Percentiles rank a stretch among this genome's conserved stretches.
These are phyloP conservation scores for Ethmia dodecea DNA, from an alignment of 2,888 invertebrate species.

Conservation along the genomic window DNA sequence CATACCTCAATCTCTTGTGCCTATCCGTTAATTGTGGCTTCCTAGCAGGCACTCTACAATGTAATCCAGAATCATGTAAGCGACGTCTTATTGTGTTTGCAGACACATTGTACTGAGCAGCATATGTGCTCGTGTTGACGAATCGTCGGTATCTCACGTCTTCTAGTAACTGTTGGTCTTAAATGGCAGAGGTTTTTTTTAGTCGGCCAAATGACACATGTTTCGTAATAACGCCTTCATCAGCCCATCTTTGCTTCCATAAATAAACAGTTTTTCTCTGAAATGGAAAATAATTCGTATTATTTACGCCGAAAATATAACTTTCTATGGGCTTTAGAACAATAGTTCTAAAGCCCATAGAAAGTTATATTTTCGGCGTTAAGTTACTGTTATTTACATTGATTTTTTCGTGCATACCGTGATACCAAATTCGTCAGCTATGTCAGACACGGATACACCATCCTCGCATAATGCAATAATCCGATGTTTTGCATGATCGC, in stretches of 20 bases:
- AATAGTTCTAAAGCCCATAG: neutral
- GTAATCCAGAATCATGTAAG: slow-evolving; percentile 4
- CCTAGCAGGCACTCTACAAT: slow-evolving; percentile 7
- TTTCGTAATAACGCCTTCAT: neutral
- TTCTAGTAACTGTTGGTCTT: neutral
- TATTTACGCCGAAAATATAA: neutral
- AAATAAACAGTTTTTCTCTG: slow-evolving; percentile 5
- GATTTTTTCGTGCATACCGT: neutral
- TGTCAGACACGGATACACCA: neutral
- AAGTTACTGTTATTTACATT: neutral
- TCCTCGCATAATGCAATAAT: neutral
- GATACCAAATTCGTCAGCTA: neutral
- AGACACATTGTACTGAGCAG: neutral
- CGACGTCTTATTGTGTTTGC: slow-evolving; percentile 3
- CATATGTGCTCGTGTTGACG: neutral
- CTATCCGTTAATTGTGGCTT: slow-evolving; percentile 7
- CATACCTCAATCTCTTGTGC: slow-evolving; percentile 8
- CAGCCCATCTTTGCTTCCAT: slow-evolving; percentile 1
- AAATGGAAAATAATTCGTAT: neutral
- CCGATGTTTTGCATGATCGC: neutral
- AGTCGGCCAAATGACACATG: neutral
- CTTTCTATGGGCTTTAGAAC: neutral
- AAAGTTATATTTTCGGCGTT: neutral
- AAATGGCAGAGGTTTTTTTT: neutral
- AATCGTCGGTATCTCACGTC: neutral